Evolutionary conservation across 2,113 vertebrate species (phyloP).

Genomic region (Anhinga anhinga): DNA sequence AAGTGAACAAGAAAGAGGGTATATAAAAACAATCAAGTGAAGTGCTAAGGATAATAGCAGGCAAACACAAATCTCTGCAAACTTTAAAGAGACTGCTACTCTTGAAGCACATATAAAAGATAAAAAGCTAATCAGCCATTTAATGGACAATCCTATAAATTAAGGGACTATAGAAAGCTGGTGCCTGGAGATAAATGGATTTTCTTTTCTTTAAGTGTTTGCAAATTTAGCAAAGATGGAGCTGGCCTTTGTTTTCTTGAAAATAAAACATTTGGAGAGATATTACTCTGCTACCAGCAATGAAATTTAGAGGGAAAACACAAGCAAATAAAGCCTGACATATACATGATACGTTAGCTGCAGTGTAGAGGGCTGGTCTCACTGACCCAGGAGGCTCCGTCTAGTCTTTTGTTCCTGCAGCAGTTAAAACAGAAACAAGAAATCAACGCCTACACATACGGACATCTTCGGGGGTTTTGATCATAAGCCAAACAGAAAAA

Average conservation of each 20-base stretch:
- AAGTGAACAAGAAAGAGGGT: neutral
- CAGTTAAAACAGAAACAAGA: neutral
- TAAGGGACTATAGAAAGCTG: slow-evolving; percentile 44
- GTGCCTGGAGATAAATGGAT: slow-evolving; percentile 56
- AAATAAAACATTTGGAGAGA: neutral
- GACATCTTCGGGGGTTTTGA: neutral
- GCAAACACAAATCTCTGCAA: slow-evolving; percentile 56
- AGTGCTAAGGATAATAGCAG: neutral
- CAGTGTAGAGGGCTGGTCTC: neutral
- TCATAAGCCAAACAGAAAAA: neutral
- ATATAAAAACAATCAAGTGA: slow-evolving; percentile 24
- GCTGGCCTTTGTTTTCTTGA: neutral
- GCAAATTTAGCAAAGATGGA: slow-evolving; percentile 9
- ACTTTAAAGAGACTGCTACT: slow-evolving; percentile 35
- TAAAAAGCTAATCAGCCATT: slow-evolving; percentile 65
- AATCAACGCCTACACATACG: neutral
- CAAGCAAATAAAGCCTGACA: neutral
- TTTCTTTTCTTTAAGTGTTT: slow-evolving; percentile 28
- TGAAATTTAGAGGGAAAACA: neutral
- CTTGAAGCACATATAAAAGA: slow-evolving; percentile 60
- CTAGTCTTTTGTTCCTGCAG: neutral
- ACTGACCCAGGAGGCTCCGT: neutral
- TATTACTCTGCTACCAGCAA: neutral
- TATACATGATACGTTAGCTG: neutral
- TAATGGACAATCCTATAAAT: slow-evolving; percentile 66